Base-by-base conservation (phyloP, 2,797 vertebrate species). In the Anguilla megastoma region DNA sequence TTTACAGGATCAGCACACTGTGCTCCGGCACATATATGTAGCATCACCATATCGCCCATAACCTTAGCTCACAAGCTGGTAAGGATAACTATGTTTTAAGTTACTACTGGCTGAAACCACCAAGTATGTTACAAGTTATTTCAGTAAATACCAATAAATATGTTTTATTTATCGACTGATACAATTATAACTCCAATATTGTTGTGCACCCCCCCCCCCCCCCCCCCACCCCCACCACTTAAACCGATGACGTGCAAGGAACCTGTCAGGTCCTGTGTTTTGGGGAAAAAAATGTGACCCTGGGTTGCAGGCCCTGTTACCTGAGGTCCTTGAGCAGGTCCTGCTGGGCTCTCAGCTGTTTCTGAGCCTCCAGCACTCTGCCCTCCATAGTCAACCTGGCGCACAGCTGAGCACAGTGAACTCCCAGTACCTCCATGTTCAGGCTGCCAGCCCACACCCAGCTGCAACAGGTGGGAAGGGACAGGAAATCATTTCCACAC, bases 401-500 rank as follows among this genome's bases (percentile, higher is more conserved):
- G 76, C 95, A 96, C 85, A 97, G 94, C 88, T 97, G 96, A 80
- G 95, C 96, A 1, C 93, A 96, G 93, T 97, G 96, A 69, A 96
- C 95, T 0, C 93, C 95, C 3, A 97, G 92, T 1, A 97, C 95
- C 0, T 91, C 91, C 91, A 94, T 91, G 87, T 96, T 95, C 83
- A 96, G 93, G 76, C 90, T 93, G 0, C 93, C 91, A 0, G 92
- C 89, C 88, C 90, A 91, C 16, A 96, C 87, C 89, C 90, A 90
- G 66, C 96, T 96, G 84, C 18, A 87, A 36, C 48, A 74, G 60
- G 41, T 6, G 52, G 14, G 6, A 41, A 30, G 41, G 52, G 85
- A 33, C 30, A 12, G 14, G 54, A 50, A 33, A 6, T 71, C 85
- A 27, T 27, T n/a, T 66, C 24, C 63, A 66, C n/a, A n/a, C 54